Evolutionary conservation across 2,113 vertebrate genomes (phyloP).

Genomic region (Empidonax alnorum): DNA sequence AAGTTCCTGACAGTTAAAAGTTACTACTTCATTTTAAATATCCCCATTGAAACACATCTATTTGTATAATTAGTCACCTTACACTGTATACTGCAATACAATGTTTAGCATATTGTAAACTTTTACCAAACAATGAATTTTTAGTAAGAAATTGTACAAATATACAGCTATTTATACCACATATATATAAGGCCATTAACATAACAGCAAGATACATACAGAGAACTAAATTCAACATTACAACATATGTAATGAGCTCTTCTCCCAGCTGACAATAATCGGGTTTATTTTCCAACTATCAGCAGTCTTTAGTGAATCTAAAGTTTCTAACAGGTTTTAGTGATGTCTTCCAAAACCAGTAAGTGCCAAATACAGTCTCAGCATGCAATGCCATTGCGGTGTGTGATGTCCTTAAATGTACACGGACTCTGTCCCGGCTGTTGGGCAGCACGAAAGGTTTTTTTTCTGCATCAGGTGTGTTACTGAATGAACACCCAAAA

Average conservation of each 20-base stretch:
- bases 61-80: background rate
- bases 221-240: background rate
- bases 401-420: background rate
- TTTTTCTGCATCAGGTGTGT: background rate
- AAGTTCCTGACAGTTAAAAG: background rate
- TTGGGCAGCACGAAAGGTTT: background rate
- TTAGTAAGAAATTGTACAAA: background rate
- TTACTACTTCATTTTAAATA: constrained; percentile 23
- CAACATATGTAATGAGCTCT: background rate
- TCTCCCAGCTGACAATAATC: background rate
- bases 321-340: background rate
- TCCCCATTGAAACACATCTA: background rate
- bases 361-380: background rate
- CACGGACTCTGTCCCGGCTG: background rate
- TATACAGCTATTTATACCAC: constrained; percentile 14
- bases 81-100: background rate
- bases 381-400: background rate
- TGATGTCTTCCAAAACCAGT: background rate
- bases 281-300: rapidly evolving
- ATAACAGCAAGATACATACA: background rate
- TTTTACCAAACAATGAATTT: background rate
- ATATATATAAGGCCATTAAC: constrained; percentile 4
- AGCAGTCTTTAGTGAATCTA: background rate
- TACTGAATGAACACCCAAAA: background rate
- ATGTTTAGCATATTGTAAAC: background rate